phyloP scores from a whole-genome alignment of 2,797 vertebrate species.

The Pteropus rufus region DNA sequence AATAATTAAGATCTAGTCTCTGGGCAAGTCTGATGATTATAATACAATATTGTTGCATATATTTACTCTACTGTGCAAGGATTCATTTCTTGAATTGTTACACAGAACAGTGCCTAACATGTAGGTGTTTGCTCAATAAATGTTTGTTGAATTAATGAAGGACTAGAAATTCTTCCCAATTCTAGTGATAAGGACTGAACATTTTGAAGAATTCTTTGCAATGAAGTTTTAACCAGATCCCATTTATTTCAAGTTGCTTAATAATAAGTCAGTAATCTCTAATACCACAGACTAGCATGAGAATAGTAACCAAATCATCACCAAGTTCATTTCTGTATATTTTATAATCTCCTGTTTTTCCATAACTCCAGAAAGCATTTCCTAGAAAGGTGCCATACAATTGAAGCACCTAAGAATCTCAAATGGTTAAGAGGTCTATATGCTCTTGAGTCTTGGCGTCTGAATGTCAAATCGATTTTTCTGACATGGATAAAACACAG shows the following conservation, averaged over 20 bases:
- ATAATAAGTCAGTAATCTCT: conserved; percentile 1
- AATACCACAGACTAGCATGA: conserved; percentile 6
- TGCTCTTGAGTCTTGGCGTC: conserved; percentile 3
- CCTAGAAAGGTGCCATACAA: conserved; percentile 34
- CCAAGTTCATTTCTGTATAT: background rate
- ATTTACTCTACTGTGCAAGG: background rate
- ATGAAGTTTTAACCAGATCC: conserved; percentile 6
- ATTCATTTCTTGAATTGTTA: background rate
- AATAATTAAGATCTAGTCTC: conserved; percentile 22
- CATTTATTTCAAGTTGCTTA: conserved; percentile 26
- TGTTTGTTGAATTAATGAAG: conserved; percentile 13
- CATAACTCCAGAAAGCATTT: background rate
- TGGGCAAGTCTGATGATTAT: background rate
- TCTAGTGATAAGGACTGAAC: background rate
- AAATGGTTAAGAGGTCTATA: conserved; percentile 17
- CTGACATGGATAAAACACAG: conserved; percentile 25
- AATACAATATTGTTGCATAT: background rate
- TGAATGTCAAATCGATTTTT: conserved; percentile 26
- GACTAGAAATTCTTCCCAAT: background rate
- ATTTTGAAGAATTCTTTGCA: conserved; percentile 37
- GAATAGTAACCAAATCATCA: conserved; percentile 1
- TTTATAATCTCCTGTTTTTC: background rate
- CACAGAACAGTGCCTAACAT: background rate
- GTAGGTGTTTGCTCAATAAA: background rate
- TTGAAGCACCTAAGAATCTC: background rate